A percentile compares a stretch with the other conserved stretches of the same genome.
Evolutionary conservation across 2,888 invertebrate species (phyloP).

Genomic region (Apamea anceps): DNA sequence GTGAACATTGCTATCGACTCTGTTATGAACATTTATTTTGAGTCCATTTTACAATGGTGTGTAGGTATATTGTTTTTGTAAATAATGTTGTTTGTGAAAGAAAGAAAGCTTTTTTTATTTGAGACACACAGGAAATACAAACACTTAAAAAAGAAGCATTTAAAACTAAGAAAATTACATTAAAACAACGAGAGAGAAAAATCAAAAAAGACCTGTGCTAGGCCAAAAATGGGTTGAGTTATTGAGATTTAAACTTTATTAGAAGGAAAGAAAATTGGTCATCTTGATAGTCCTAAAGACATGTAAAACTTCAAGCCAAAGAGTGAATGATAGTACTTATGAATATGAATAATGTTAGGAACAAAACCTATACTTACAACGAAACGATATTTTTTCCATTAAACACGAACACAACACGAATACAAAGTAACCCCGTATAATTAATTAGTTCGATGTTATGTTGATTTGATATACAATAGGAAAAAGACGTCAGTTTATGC

Average conservation of each 20-base stretch:
- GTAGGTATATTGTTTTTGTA: neutral
- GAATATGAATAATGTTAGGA: neutral
- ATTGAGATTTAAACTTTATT: neutral
- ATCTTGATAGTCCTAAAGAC: neutral
- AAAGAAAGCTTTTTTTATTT: no score
- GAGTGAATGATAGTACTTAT: neutral
- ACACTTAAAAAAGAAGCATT: no score
- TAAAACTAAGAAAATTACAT: no score
- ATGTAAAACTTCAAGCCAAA: neutral
- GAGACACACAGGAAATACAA: no score
- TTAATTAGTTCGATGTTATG: constrained; percentile 12
- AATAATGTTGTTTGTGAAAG: no score
- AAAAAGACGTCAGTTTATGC: no score
- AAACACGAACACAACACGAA: neutral
- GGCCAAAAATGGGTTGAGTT: neutral
- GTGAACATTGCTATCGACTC: constrained; percentile 19
- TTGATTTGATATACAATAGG: constrained; percentile 3
- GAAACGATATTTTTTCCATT: neutral
- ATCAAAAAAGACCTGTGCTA: no score
- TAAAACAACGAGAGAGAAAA: no score
- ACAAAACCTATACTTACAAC: neutral
- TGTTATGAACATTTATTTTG: neutral
- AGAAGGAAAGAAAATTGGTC: neutral
- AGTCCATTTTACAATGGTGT: neutral
- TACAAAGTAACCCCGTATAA: neutral